phyloP scores from a whole-genome alignment of 2,888 invertebrate species.

The Lasioglossum marginatum region DNA sequence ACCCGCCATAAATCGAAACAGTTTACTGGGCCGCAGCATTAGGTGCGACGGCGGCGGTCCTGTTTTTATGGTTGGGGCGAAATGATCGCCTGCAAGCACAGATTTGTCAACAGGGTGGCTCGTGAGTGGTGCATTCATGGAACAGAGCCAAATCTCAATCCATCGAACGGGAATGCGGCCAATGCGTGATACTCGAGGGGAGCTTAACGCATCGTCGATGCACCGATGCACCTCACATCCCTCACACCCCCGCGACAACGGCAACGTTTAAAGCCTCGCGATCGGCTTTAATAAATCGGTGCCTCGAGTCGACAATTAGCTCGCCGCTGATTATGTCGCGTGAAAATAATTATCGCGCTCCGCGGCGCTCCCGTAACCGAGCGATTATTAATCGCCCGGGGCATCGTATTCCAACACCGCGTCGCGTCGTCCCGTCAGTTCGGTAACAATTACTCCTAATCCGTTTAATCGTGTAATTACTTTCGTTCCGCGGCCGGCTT shows the following conservation, averaged over 20 bases:
- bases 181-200: neutral
- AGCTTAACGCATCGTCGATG: conserved; percentile 2
- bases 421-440: neutral
- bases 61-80: conserved; percentile 27
- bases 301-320: conserved; percentile 54
- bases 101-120: conserved; percentile 48
- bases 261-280: conserved; percentile 37
- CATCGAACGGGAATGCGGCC: conserved; percentile 31
- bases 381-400: conserved; percentile 38
- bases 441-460: conserved; percentile 29
- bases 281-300: conserved; percentile 55
- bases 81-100: conserved; percentile 42
- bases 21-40: neutral
- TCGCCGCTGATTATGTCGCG: conserved; percentile 22
- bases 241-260: neutral
- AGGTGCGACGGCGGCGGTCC: neutral
- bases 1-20: conserved; percentile 6
- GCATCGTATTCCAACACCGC: neutral
- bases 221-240: neutral
- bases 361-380: neutral
- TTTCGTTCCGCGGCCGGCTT: conserved; percentile 10
- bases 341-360: conserved; percentile 41
- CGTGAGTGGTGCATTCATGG: conserved; percentile 34
- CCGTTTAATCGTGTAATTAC: conserved; percentile 31
- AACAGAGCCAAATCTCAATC: conserved; percentile 53